Evolutionary conservation across 1,140 invertebrate species (phyloP).

Genomic region (Drosophila micromelanica): DNA sequence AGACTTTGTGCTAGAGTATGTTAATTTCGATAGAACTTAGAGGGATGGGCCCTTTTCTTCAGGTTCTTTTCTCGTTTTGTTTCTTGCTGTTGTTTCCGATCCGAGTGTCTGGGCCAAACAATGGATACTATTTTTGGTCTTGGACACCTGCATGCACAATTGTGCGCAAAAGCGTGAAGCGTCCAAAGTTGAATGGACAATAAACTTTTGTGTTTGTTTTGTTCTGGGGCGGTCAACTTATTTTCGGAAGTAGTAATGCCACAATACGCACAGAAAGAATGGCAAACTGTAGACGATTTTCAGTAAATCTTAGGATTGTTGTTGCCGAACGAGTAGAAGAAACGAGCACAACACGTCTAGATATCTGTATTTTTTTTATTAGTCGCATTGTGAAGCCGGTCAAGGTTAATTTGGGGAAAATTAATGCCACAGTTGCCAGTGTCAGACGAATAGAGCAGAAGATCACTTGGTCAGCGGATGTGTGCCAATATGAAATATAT

Average conservation of each 20-base stretch:
- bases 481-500: conserved; percentile 61
- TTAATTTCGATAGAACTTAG: conserved; percentile 10
- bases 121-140: conserved; percentile 74
- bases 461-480: conserved; percentile 67
- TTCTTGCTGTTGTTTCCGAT: conserved; percentile 29
- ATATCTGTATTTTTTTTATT: conserved; percentile 24
- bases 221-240: conserved; percentile 67
- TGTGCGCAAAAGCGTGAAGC: conserved; percentile 78
- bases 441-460: conserved; percentile 47
- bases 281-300: conserved; percentile 55
- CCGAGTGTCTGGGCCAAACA: conserved; percentile 43
- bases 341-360: conserved; percentile 65
- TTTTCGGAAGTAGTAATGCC: conserved; percentile 57
- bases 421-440: conserved; percentile 53
- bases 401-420: conserved; percentile 78
- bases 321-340: conserved; percentile 24
- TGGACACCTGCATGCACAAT: conserved; percentile 78
- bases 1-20: conserved; percentile 9
- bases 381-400: conserved; percentile 73
- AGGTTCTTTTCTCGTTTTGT: conserved; percentile 12
- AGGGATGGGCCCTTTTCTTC: conserved; percentile 11
- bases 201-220: conserved; percentile 53
- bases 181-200: conserved; percentile 62
- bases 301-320: conserved; percentile 60
- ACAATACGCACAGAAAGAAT: conserved; percentile 30